Conservation (phyloP, 2,888 invertebrate genomes). For the Bombylius discolor region DNA sequence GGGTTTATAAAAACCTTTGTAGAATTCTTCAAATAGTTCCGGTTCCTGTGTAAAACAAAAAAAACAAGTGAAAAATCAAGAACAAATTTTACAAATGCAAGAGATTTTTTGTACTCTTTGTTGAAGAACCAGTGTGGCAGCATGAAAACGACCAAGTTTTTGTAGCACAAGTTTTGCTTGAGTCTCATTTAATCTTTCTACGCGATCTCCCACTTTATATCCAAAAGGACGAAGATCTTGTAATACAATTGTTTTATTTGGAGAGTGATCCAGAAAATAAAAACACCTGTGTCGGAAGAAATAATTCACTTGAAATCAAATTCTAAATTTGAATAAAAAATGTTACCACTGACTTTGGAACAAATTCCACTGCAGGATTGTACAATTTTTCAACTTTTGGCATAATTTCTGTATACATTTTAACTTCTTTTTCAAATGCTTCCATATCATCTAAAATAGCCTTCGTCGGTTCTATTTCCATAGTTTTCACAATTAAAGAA, state of each 20-base stretch:
- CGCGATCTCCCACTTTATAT: neutral
- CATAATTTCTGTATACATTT: constrained; percentile 17
- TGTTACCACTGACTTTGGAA: neutral
- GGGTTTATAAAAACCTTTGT: neutral
- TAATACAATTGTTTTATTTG: neutral
- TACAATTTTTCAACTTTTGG: constrained; percentile 8
- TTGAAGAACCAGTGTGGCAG: neutral
- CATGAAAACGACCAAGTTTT: neutral
- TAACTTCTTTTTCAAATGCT: constrained; percentile 13
- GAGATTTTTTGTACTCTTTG: neutral
- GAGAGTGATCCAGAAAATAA: neutral
- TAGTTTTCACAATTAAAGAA: neutral
- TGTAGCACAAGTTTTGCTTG: neutral
- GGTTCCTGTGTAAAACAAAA: constrained; percentile 9
- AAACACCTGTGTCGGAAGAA: neutral
- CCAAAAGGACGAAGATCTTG: neutral
- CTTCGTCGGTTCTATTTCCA: no score
- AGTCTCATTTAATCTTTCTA: neutral
- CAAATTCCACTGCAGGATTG: neutral
- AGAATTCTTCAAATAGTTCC: constrained; percentile 8
- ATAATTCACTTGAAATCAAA: no score
- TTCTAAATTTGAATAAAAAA: no score
- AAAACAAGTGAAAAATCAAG: no score
- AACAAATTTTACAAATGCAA: no score
- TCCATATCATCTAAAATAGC: no score